A percentile compares a stretch with the other conserved stretches of the same genome.
Conservation (phyloP, 2,113 vertebrate species). For the Fukomys damarensis region DNA sequence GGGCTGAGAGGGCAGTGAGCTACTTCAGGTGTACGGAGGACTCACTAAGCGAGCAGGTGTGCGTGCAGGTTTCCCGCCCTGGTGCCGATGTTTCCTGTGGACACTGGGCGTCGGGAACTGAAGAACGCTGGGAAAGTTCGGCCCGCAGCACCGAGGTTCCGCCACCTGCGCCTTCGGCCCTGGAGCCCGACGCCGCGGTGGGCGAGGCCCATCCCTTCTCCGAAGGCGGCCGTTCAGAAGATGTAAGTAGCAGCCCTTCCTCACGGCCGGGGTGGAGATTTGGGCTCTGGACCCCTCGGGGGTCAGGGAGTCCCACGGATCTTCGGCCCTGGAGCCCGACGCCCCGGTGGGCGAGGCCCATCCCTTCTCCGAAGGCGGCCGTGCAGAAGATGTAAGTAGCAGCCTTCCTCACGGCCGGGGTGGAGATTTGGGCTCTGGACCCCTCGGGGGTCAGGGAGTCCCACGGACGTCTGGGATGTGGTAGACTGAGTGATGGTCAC, state of each 20-base stretch:
- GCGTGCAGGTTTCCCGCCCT: not conserved
- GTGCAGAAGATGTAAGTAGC: not conserved
- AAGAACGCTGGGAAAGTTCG: not conserved
- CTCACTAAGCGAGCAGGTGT: fast-evolving
- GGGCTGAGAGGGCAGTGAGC: too few relatives aligned
- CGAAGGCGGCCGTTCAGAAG: fast-evolving
- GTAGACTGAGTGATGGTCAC: fast-evolving
- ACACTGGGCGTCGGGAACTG: not conserved
- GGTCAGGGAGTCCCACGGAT: not conserved
- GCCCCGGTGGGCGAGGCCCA: fast-evolving
- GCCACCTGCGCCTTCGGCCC: fast-evolving
- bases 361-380: fast-evolving
- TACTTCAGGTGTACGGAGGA: too few relatives aligned
- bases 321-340: fast-evolving
- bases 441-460: not conserved
- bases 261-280: not conserved
- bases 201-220: fast-evolving
- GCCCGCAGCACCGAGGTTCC: not conserved
- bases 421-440: not conserved
- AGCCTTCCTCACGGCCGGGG: fast-evolving
- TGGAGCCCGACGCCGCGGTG: fast-evolving
- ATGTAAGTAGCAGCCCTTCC: not conserved
- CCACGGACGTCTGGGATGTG: not conserved
- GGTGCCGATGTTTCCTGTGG: fast-evolving
- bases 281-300: not conserved